Conservation (phyloP, 2,888 invertebrate species). For the Tiliacea citrago region DNA sequence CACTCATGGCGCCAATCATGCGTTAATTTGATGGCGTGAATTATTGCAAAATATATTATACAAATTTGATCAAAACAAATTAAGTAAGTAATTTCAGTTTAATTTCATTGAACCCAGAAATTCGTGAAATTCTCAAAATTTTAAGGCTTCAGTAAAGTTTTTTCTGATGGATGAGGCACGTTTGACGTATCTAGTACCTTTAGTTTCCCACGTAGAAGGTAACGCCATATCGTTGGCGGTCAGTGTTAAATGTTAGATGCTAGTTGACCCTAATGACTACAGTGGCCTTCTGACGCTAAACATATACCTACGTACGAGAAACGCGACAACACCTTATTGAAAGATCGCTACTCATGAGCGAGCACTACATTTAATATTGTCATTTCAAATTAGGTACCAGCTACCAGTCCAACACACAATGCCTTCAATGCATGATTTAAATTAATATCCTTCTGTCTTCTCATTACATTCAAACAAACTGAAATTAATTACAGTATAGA, state of each 20-base stretch:
- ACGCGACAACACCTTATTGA: constrained; percentile 59
- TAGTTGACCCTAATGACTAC: constrained; percentile 86
- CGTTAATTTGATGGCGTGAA: constrained; percentile 1
- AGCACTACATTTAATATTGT: constrained; percentile 54
- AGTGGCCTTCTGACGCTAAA: constrained; percentile 76
- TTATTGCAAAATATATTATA: constrained; percentile 16
- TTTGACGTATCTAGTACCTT: constrained; percentile 5
- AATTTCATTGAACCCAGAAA: constrained; percentile 3
- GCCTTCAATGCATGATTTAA: constrained; percentile 43
- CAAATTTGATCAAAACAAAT: constrained; percentile 5
- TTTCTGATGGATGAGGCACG: neutral
- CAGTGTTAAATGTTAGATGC: constrained; percentile 72
- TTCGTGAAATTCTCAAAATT: constrained; percentile 3
- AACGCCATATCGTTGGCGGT: constrained; percentile 62
- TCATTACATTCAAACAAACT: constrained; percentile 32
- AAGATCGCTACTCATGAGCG: constrained; percentile 45
- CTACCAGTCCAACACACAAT: constrained; percentile 26
- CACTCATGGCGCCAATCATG: neutral
- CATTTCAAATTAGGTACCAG: constrained; percentile 36
- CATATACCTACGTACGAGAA: constrained; percentile 43
- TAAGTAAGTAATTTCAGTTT: neutral
- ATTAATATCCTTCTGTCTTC: constrained; percentile 52
- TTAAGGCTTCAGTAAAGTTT: neutral
- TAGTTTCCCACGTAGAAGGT: constrained; percentile 53
- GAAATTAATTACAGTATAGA: constrained; percentile 44